Base-by-base conservation (phyloP, 2,797 vertebrate genomes). In the Hylomyscus alleni region DNA sequence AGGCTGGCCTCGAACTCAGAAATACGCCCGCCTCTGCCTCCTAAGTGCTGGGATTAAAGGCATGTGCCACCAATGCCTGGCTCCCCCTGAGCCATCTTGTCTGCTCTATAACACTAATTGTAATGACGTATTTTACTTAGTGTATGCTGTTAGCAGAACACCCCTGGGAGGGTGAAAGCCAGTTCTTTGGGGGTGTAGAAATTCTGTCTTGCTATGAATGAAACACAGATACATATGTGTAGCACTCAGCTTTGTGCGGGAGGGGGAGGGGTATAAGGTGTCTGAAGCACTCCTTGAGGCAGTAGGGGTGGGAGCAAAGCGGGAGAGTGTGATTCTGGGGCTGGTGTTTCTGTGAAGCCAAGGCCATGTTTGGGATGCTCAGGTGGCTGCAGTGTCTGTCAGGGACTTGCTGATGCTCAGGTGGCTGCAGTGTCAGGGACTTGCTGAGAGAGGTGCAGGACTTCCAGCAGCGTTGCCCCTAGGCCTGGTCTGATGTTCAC, bases 151-250 rank as follows among this genome's bases (percentile, higher is more conserved):
- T 24, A 12, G 3, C 14, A 6, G 83, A 26, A 6, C 37, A 44
- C 1, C 22, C 20, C 14, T 4, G 13, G 20, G 50, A 34, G 47
- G 58, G 22, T 3, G 8, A 77, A 52, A 58, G 14, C 26, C 65
- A 44, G 11, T 6, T 31, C 85, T 56, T 31, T 0, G 34, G 58
- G 44, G n/a, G 2, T 22, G 17, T 14, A 56, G 88, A 73, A 44
- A 9, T 15, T 24, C 19, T 15, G 0, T 52, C 10, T 85, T 52
- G 50, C 20, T 3, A 1, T 0, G 2, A 6, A 0, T n/a, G 19
- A 52, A 77, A 52, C 34, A 2, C 26, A 37, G 58, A 6, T 1
- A 26, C 4, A 0, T 9, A 0, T 34, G 62, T n/a, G 31, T 31
- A 44, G 58, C 2, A 15, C 29, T 3, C 34, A 19, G 3, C n/a